Evolutionary conservation across 2,113 vertebrate species (phyloP).

Genomic region (Scytalopus superciliaris): DNA sequence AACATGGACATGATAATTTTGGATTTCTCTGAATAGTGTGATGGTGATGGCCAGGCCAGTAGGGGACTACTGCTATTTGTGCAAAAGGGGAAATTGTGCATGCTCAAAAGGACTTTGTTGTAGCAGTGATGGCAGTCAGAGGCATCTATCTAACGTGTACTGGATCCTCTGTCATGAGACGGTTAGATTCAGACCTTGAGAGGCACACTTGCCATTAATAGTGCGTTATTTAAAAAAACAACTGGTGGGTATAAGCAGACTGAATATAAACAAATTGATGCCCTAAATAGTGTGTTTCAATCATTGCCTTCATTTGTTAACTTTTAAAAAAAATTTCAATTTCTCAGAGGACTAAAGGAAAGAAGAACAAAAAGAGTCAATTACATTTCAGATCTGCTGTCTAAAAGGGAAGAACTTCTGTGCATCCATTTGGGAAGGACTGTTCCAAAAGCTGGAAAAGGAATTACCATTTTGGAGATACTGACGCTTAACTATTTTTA

Average conservation of each 20-base stretch:
- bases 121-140: background rate
- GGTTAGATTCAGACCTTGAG: background rate
- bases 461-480: slow-evolving; percentile 28
- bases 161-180: background rate
- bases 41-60: background rate
- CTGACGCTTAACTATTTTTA: slow-evolving; percentile 29
- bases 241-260: background rate
- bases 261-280: background rate
- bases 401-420: background rate
- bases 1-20: background rate
- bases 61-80: background rate
- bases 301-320: background rate
- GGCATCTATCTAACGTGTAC: background rate
- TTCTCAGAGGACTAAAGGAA: background rate
- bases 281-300: background rate
- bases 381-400: background rate
- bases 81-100: background rate
- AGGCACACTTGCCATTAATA: background rate
- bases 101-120: background rate
- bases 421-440: background rate
- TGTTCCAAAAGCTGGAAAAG: slow-evolving; percentile 11
- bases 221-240: background rate
- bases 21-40: background rate
- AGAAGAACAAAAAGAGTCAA: background rate
- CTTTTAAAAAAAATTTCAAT: background rate